Evolutionary conservation across 2,797 vertebrate genomes (phyloP).

Genomic region (Chlorospingus flavigularis): DNA sequence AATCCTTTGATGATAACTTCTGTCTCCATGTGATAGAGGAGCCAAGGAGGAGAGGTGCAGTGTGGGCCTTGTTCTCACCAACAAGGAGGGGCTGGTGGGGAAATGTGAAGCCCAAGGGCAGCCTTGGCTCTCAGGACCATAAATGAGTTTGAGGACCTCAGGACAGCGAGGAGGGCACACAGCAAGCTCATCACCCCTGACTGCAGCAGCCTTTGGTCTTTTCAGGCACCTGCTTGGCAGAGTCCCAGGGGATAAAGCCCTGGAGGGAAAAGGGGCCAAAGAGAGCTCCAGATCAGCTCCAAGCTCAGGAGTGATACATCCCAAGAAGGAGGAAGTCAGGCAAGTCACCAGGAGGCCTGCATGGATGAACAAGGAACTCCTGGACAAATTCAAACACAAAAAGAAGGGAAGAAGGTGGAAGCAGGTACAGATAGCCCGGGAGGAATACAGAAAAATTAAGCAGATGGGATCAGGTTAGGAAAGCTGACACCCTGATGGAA

Average conservation of each 20-base stretch:
- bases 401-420: not conserved
- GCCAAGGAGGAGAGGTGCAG: not conserved
- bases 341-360: not conserved
- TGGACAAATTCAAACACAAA: not conserved
- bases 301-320: not conserved
- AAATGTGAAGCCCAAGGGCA: not conserved
- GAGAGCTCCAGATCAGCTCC: not conserved
- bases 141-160: not conserved
- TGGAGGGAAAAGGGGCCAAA: not conserved
- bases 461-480: not conserved
- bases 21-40: not conserved
- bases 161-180: accelerated
- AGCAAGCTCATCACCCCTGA: not conserved
- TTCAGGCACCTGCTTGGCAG: not conserved
- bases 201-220: not conserved
- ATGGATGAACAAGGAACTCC: not conserved
- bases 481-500: not conserved
- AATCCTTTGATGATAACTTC: not conserved
- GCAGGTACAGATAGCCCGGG: not conserved
- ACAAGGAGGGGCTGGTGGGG: not conserved
- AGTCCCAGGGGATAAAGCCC: not conserved
- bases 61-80: not conserved
- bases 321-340: not conserved
- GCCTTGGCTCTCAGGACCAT: not conserved
- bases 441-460: not conserved